These are phyloP conservation scores for Tauraco hartlaubi DNA, from an alignment of 2,797 vertebrate species.

Conservation along the genomic window DNA sequence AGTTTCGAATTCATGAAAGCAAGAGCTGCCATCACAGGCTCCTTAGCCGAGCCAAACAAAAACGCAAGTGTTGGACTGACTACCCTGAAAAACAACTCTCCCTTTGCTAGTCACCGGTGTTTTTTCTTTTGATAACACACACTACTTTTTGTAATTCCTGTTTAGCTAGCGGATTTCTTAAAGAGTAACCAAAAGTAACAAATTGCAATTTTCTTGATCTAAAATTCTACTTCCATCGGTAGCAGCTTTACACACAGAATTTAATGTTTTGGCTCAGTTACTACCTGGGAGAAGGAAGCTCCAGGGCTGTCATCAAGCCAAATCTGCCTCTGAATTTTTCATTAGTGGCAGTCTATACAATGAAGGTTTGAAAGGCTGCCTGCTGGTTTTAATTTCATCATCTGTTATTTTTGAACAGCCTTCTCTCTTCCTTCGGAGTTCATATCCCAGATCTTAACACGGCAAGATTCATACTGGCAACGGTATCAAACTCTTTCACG, in stretches of 20 bases:
- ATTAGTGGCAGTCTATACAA: neutral
- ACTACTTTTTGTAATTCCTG: neutral
- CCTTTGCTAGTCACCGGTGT: neutral
- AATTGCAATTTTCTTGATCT: neutral
- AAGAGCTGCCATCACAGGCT: neutral
- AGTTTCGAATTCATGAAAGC: neutral
- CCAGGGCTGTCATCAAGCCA: neutral
- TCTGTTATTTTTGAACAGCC: neutral
- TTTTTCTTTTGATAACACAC: neutral
- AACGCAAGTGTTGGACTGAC: neutral
- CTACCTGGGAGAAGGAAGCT: neutral
- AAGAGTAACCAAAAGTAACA: neutral
- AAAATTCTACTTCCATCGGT: neutral
- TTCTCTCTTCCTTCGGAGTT: neutral
- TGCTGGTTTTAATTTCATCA: constrained; percentile 17
- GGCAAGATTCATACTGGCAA: neutral
- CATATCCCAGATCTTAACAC: neutral
- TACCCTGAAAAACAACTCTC: neutral
- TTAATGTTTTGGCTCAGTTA: neutral
- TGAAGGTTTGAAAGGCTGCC: neutral
- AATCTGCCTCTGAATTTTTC: constrained; percentile 9
- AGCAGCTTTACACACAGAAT: neutral
- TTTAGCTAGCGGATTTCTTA: neutral
- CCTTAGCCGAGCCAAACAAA: neutral
- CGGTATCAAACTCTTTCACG: neutral